Percentiles rank a stretch among this genome's conserved stretches.
Evolutionary conservation across 2,797 vertebrate species (phyloP).

Genomic region (Leptatherina wallacei): DNA sequence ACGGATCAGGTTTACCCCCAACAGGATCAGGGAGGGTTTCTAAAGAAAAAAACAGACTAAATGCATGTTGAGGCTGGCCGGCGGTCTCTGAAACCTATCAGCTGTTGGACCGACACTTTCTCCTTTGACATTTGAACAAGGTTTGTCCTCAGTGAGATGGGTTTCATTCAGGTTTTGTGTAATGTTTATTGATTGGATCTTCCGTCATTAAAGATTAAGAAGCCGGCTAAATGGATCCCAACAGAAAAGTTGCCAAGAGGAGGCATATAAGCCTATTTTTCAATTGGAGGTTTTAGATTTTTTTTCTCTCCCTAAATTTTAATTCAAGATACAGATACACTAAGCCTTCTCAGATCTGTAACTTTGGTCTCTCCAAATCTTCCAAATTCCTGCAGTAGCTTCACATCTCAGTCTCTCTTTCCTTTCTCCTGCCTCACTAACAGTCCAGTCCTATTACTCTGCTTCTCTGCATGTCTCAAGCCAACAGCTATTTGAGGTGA

Average conservation of each 20-base stretch:
- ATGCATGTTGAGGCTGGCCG: slow-evolving; percentile 6
- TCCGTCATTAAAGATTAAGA: slow-evolving; percentile 79
- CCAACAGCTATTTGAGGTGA: slow-evolving; percentile 60
- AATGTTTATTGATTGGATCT: slow-evolving; percentile 78
- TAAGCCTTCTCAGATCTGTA: background rate
- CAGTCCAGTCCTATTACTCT: slow-evolving; percentile 32
- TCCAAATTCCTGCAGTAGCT: slow-evolving; percentile 8
- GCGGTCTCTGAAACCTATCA: slow-evolving; percentile 41
- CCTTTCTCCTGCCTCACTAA: slow-evolving; percentile 5
- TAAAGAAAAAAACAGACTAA: slow-evolving; percentile 20
- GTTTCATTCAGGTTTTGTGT: slow-evolving; percentile 59
- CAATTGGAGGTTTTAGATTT: slow-evolving; percentile 1
- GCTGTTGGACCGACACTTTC: slow-evolving; percentile 68
- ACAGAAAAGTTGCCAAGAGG: slow-evolving; percentile 54
- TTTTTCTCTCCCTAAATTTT: background rate
- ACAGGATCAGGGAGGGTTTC: slow-evolving; percentile 30
- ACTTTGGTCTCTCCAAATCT: slow-evolving; percentile 24
- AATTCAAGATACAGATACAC: slow-evolving; percentile 1
- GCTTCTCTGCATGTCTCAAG: slow-evolving; percentile 26
- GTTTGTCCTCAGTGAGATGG: slow-evolving; percentile 58
- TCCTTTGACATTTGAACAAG: slow-evolving; percentile 52
- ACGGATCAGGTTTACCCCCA: slow-evolving; percentile 44
- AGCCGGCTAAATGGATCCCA: slow-evolving; percentile 51
- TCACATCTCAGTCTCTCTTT: background rate
- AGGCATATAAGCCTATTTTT: slow-evolving; percentile 44